Evolutionary conservation across 1,140 invertebrate genomes (phyloP).

Genomic region (Penaeus vannamei): DNA sequence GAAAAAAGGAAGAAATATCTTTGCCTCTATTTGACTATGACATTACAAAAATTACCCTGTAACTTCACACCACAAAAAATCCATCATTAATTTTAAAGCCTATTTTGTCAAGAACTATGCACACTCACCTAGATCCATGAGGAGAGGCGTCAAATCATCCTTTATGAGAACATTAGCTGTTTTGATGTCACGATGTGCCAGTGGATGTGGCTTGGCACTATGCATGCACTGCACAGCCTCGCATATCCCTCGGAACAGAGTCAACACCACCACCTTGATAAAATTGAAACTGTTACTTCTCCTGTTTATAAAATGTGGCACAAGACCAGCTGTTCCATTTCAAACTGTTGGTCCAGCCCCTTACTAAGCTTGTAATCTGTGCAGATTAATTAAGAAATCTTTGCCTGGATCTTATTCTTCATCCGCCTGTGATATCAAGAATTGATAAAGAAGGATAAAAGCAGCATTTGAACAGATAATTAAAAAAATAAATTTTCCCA

Average conservation of each 20-base stretch:
- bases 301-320: background rate
- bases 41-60: background rate
- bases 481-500: no score
- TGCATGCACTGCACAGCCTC: slow-evolving; percentile 84
- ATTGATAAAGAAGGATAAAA: no score
- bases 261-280: slow-evolving; percentile 75
- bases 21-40: no score
- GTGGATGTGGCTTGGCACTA: slow-evolving; percentile 80
- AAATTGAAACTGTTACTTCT: background rate
- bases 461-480: no score
- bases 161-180: slow-evolving; percentile 86
- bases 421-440: no score
- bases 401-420: no score
- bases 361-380: no score
- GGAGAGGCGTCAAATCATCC: slow-evolving; percentile 80
- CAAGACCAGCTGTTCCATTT: no score
- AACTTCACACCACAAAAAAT: background rate
- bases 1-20: no score
- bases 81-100: background rate
- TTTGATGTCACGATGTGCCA: slow-evolving; percentile 89
- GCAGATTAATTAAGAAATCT: no score
- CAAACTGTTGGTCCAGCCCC: no score
- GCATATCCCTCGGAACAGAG: slow-evolving; percentile 83
- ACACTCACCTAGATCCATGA: slow-evolving; percentile 85
- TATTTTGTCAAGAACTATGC: background rate